These are phyloP conservation scores for Phania funesta DNA, from an alignment of 2,888 invertebrate genomes.

Conservation along the genomic window DNA sequence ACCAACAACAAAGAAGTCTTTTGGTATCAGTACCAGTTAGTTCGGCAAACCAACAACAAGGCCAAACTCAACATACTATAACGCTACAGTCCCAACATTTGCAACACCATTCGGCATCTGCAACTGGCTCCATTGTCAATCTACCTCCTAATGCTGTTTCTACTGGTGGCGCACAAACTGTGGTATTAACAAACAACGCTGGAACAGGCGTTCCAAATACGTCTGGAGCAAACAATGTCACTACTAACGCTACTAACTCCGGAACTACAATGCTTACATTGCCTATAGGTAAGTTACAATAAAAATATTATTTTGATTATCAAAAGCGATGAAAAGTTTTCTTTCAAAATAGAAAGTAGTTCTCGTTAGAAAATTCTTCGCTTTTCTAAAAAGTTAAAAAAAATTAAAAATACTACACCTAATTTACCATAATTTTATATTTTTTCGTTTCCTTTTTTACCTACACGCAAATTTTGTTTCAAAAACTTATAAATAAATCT, in stretches of 20 bases:
- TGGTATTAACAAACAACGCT: slow-evolving; percentile 78
- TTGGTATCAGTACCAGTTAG: slow-evolving; percentile 85
- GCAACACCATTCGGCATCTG: slow-evolving; percentile 78
- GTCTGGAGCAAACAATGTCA: slow-evolving; percentile 47
- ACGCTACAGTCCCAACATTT: slow-evolving; percentile 75
- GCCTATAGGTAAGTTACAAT: slow-evolving; percentile 83
- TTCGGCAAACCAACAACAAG: slow-evolving; percentile 77
- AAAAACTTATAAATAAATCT: background rate
- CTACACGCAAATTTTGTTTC: slow-evolving; percentile 7
- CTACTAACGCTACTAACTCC: slow-evolving; percentile 40
- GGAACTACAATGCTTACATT: slow-evolving; percentile 82
- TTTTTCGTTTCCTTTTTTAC: slow-evolving; percentile 48
- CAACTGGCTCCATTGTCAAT: slow-evolving; percentile 81
- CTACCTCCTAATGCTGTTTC: slow-evolving; percentile 73
- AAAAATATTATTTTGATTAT: background rate
- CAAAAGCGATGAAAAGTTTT: background rate
- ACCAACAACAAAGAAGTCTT: slow-evolving; percentile 82
- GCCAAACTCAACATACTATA: slow-evolving; percentile 73
- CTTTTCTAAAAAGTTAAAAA: slow-evolving; percentile 1
- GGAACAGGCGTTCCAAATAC: slow-evolving; percentile 61
- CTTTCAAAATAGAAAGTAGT: slow-evolving; percentile 2
- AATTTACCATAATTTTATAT: slow-evolving; percentile 50
- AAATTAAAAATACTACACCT: slow-evolving; percentile 2
- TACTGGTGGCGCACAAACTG: slow-evolving; percentile 79
- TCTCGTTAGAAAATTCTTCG: background rate